Conservation (phyloP, 2,888 invertebrate genomes). For the Argyra leucocephala region DNA sequence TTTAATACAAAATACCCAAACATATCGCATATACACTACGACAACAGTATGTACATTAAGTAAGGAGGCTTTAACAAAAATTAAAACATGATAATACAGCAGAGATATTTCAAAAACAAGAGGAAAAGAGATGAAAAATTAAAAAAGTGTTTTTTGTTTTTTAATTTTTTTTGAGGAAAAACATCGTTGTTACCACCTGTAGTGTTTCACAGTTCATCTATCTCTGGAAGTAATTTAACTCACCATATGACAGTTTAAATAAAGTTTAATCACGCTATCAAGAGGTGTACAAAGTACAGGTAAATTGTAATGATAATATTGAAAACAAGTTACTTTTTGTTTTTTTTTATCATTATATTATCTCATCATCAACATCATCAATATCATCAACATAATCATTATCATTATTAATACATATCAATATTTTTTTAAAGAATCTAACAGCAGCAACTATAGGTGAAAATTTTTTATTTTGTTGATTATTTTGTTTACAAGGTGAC, state of each 20-base stretch:
- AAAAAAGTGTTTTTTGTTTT: too few species aligned
- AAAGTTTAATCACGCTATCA: slow-evolving; percentile 9
- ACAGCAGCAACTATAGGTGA: background rate
- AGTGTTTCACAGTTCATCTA: slow-evolving; percentile 9
- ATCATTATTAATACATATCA: background rate
- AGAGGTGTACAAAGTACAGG: background rate
- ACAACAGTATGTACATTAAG: too few species aligned
- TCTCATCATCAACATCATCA: background rate
- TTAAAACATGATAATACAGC: too few species aligned
- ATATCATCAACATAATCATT: background rate
- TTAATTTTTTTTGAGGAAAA: background rate
- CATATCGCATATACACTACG: too few species aligned
- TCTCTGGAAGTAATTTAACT: slow-evolving; percentile 9
- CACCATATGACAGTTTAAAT: slow-evolving; percentile 12
- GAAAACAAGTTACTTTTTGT: background rate
- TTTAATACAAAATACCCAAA: background rate
- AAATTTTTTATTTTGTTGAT: background rate
- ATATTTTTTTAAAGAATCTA: background rate
- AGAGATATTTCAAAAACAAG: background rate
- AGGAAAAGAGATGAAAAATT: background rate
- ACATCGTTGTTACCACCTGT: slow-evolving; percentile 9
- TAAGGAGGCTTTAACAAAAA: too few species aligned
- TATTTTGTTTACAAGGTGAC: too few species aligned
- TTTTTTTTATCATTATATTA: background rate
- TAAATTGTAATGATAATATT: background rate